Evolutionary conservation across 2,113 vertebrate genomes (phyloP), one percentile per base, ranked within the genome.

Genomic region (Megaceryle torquata): DNA sequence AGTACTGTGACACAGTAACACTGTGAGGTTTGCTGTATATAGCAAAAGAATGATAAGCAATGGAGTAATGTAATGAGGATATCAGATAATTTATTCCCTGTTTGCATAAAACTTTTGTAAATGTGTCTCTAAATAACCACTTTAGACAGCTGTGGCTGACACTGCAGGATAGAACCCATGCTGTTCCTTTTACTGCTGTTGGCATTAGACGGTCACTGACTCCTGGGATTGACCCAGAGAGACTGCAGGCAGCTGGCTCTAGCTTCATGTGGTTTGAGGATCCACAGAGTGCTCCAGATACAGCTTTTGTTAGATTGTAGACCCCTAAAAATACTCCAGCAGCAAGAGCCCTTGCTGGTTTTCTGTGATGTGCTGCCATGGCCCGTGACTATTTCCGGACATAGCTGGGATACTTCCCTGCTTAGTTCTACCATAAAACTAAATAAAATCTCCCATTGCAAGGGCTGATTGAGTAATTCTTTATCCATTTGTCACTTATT

Each of bases 201-300:
- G 0, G 15, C 7, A 1, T 24, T 6, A 22, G 48, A 56, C 19
- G 29, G 41, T 57, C 9, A 2, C 7, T 71, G 46, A 9, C 7
- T 57, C 56, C 20, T 35, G 46, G 28, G 14, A 12, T 50, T 46
- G 19, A 13, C 18, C 28, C 31, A 15, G 74, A 43, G 41, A 43
- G 22, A 5, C 22, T 39, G 15, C 8, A 29, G 28, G n/a, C 26
- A 59, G 37, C 3, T 76, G 51, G n/a, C 29, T 71, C 9, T 48
- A 18, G 44, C 31, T n/a, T 75, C 4, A 2, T 6, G 11, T 35
- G 7, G 6, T 39, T 35, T 60, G 22, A 19, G 21, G 5, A 9
- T 80, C 18, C 13, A 9, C 7, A 18, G 54, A 44, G 19, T 41
- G 48, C 17, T 79, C 37, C 11, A 19, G 56, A 12, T 7, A 6